These are phyloP conservation scores for Helleia helle DNA, from an alignment of 2,888 invertebrate genomes.

Conservation along the genomic window DNA sequence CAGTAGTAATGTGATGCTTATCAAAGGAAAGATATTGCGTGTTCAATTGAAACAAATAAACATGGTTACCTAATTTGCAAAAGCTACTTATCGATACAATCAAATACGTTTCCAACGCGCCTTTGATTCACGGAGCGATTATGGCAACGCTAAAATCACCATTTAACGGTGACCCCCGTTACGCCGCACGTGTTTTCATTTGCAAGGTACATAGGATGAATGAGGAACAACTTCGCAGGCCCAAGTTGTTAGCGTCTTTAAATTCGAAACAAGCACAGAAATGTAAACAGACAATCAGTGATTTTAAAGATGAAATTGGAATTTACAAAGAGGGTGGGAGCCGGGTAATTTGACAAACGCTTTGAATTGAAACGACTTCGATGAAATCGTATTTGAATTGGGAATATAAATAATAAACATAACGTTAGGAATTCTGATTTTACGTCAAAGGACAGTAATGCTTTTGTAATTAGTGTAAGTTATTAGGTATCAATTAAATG, in stretches of 20 bases:
- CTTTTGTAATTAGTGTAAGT: conserved; percentile 8
- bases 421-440: conserved; percentile 8
- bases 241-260: conserved; percentile 40
- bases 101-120: conserved; percentile 42
- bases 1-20: neutral
- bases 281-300: conserved; percentile 70
- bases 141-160: conserved; percentile 47
- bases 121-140: conserved; percentile 52
- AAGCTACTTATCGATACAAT: conserved; percentile 49
- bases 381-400: conserved; percentile 32
- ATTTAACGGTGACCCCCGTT: conserved; percentile 37
- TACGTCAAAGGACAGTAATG: conserved; percentile 8
- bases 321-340: conserved; percentile 30
- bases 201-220: conserved; percentile 4
- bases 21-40: conserved; percentile 9
- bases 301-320: conserved; percentile 63
- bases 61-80: conserved; percentile 39
- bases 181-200: conserved; percentile 18
- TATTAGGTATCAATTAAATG: neutral
- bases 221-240: conserved; percentile 27
- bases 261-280: conserved; percentile 61
- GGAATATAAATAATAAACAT: conserved; percentile 25
- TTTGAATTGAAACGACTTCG: conserved; percentile 32
- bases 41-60: conserved; percentile 34
- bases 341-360: conserved; percentile 51